Evolutionary conservation across 2,888 invertebrate species (phyloP).

Genomic region (Pollenia angustigena): DNA sequence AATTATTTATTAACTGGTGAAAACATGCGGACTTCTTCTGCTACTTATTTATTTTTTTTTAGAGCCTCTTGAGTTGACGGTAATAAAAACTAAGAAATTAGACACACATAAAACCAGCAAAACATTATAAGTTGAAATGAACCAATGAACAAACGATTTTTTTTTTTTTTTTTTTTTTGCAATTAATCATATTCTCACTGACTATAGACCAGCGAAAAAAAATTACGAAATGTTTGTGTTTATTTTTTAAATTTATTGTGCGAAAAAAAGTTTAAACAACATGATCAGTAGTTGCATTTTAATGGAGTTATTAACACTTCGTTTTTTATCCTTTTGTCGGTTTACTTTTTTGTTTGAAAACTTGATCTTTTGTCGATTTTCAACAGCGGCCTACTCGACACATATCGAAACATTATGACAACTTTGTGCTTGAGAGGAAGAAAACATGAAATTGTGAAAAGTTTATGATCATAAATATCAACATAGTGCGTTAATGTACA

Average conservation of each 20-base stretch:
- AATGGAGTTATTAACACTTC: conserved; percentile 63
- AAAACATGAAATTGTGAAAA: conserved; percentile 22
- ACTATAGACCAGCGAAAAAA: conserved; percentile 28
- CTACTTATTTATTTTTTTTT: conserved; percentile 6
- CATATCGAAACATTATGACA: conserved; percentile 32
- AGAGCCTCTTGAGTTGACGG: background rate
- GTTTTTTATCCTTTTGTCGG: conserved; percentile 32
- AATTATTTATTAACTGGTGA: conserved; percentile 69
- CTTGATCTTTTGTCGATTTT: background rate
- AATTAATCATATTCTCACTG: conserved; percentile 60
- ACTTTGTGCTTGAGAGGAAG: conserved; percentile 5
- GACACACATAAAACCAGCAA: conserved; percentile 4
- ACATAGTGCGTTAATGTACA: conserved; percentile 11
- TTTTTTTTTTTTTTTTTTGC: background rate
- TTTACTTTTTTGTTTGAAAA: background rate
- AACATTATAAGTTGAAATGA: conserved; percentile 4
- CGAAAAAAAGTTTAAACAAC: conserved; percentile 43
- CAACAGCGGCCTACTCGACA: conserved; percentile 23
- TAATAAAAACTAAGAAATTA: conserved; percentile 14
- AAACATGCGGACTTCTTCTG: conserved; percentile 8
- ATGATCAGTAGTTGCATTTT: conserved; percentile 63
- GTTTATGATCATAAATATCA: conserved; percentile 40
- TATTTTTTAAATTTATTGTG: conserved; percentile 33
- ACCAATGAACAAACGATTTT: conserved; percentile 29
- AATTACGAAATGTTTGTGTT: conserved; percentile 3